phyloP scores from a whole-genome alignment of 2,888 invertebrate species.

The Drosophila antonietae region DNA sequence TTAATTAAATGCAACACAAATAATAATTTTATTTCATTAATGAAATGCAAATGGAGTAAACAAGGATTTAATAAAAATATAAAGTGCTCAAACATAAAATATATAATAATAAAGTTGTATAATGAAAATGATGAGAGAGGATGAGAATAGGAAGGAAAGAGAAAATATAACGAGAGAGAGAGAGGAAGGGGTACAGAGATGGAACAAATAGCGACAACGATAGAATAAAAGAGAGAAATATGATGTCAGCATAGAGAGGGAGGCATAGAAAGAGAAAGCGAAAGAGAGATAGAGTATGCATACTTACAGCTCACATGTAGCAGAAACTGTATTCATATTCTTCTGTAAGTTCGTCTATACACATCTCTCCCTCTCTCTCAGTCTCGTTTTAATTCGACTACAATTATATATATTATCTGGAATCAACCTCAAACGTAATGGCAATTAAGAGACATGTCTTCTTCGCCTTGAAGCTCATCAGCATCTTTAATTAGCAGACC shows the following conservation, averaged over 20 bases:
- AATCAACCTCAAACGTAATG: slow-evolving; percentile 9
- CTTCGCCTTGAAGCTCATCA: slow-evolving; percentile 46
- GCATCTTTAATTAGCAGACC: slow-evolving; percentile 63
- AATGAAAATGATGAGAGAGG: background rate
- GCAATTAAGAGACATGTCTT: slow-evolving; percentile 31
- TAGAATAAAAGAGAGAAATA: background rate
- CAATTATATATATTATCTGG: slow-evolving; percentile 3
- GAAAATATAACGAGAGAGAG: background rate
- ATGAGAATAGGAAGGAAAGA: background rate
- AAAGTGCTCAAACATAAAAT: background rate
- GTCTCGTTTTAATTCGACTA: background rate
- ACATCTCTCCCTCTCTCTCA: background rate
- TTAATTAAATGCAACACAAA: slow-evolving; percentile 36
- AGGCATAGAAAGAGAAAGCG: background rate
- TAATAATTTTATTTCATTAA: slow-evolving; percentile 21
- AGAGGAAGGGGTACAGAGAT: background rate
- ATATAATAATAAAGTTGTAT: background rate
- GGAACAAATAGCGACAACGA: background rate
- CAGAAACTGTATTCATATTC: too few species aligned
- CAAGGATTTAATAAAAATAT: background rate
- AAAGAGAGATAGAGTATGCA: background rate
- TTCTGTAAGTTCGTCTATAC: background rate
- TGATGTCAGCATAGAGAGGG: background rate
- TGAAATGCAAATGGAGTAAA: slow-evolving; percentile 1
- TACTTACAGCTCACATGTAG: background rate